These are phyloP conservation scores for Vombatus ursinus DNA, from an alignment of 2,113 vertebrate species.

Conservation along the genomic window DNA sequence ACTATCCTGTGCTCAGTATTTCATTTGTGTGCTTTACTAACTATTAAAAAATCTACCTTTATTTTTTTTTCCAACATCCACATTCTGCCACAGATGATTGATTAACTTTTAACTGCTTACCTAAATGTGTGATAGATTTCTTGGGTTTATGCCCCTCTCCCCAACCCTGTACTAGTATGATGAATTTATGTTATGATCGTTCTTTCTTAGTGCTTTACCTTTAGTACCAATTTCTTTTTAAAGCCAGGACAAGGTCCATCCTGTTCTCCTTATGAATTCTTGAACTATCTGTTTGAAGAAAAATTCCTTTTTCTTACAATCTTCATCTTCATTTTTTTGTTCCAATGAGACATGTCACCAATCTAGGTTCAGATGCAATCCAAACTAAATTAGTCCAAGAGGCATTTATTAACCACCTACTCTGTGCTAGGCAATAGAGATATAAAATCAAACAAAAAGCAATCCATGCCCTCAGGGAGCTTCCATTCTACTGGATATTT, in stretches of 20 bases:
- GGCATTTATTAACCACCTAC: neutral
- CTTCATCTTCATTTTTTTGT: neutral
- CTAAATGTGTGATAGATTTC: neutral
- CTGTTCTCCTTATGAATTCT: neutral
- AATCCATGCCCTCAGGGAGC: neutral
- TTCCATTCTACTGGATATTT: neutral
- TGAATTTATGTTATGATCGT: neutral
- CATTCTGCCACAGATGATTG: neutral
- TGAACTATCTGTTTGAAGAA: neutral
- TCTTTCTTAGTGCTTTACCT: neutral
- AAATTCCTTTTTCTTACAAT: neutral
- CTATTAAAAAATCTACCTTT: neutral
- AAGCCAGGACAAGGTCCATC: neutral
- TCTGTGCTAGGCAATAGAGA: neutral
- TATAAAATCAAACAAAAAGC: neutral
- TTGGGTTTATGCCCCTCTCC: neutral
- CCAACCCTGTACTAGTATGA: neutral
- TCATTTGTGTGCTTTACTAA: neutral
- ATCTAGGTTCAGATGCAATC: neutral
- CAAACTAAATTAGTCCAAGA: neutral
- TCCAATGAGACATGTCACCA: neutral
- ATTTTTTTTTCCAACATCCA: neutral
- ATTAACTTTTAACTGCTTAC: neutral
- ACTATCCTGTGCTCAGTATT: neutral
- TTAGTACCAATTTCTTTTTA: neutral